Evolutionary conservation across 2,888 invertebrate genomes (phyloP), one percentile per base, ranked within the genome.

Genomic region (Sesamia inferens): DNA sequence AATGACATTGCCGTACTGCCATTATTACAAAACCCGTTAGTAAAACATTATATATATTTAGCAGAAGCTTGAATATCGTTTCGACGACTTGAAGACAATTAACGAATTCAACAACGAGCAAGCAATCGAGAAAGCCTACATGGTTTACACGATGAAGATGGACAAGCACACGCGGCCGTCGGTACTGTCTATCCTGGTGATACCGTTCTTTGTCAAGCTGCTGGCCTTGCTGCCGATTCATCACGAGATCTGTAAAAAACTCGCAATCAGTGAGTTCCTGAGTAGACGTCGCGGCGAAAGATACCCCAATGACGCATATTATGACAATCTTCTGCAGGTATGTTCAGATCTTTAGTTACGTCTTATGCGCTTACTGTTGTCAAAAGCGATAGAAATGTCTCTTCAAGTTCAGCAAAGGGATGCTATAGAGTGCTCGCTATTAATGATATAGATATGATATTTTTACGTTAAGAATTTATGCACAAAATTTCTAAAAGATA

Each of bases 191-290:
- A 24, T 88, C 22, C 69, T 88, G 10, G 58, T 88, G 24, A 76
- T 70, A 0, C 88, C 89, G 0, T 86, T 88, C 79, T 64, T 89
- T 42, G 8, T 84, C 5, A 89, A 86, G 75, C 57, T 75, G 24
- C 39, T 83, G 62, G 61, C 83, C 7, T 22, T 72, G 66, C 59
- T 89, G 68, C 88, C 88, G 5, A 7, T n/a, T 11, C 77, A 79
- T 70, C 87, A 89, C 71, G 22, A 77, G n/a, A 58, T 5, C 1
- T 74, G 72, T 7, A 78, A 63, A 14, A 7, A 3, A 7, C 70
- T 69, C 5, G 88, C 88, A 0, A 2, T 80, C 0, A 39, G 3
- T 2, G 80, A 86, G 16, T 88, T 89, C 71, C 59, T 54, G 7
- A 70, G 75, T 1, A 79, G 62, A 58, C 85, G 85, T 7, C 86